phyloP scores from a whole-genome alignment of 2,888 invertebrate species.

The Stegana nigrithorax region DNA sequence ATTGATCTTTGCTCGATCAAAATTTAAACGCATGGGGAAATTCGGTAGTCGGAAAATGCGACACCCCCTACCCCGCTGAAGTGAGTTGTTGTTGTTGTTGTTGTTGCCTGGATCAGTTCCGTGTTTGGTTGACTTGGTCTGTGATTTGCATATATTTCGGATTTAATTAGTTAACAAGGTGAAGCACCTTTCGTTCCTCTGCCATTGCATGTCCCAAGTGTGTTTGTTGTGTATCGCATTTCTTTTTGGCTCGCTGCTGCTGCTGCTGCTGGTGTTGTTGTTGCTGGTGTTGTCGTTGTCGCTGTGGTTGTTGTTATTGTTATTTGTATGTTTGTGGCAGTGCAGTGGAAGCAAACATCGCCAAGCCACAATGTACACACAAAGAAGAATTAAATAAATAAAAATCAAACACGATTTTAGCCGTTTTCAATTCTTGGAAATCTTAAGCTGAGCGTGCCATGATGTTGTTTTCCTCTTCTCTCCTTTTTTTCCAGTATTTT shows the following conservation, averaged over 20 bases:
- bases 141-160: slow-evolving; percentile 67
- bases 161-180: slow-evolving; percentile 67
- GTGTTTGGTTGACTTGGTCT: slow-evolving; percentile 41
- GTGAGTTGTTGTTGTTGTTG: slow-evolving; percentile 1
- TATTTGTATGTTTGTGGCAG: slow-evolving; percentile 32
- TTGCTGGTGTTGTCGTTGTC: slow-evolving; percentile 13
- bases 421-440: slow-evolving; percentile 60
- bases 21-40: slow-evolving; percentile 1
- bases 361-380: neutral
- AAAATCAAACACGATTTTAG: slow-evolving; percentile 62
- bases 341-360: slow-evolving; percentile 29
- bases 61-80: too few species aligned
- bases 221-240: slow-evolving; percentile 55
- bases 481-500: too few species aligned
- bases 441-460: slow-evolving; percentile 45
- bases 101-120: slow-evolving; percentile 17
- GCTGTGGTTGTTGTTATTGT: neutral
- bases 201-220: slow-evolving; percentile 60
- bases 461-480: too few species aligned
- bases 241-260: neutral
- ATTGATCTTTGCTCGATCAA: slow-evolving; percentile 47
- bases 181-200: slow-evolving; percentile 60
- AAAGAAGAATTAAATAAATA: slow-evolving; percentile 17
- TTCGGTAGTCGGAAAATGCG: slow-evolving; percentile 12
- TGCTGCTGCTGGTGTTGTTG: slow-evolving; percentile 39